Conservation (phyloP, 2,797 vertebrate genomes). For the Mormyrops attenuatus region DNA sequence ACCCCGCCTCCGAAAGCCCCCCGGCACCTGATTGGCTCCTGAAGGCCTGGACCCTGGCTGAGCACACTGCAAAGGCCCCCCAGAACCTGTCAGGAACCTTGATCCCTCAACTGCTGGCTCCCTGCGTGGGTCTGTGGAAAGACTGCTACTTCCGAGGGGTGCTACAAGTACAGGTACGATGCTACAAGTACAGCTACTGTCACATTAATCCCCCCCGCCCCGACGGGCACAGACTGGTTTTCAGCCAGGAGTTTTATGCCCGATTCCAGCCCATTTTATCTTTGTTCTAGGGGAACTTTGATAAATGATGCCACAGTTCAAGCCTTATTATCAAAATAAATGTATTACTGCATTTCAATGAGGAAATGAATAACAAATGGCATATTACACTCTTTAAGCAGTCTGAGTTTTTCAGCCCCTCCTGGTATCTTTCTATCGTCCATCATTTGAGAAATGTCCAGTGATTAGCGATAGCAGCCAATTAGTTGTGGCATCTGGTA, state of each 20-base stretch:
- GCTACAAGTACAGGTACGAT: constrained; percentile 74
- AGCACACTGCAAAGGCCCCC: constrained; percentile 28
- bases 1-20: constrained; percentile 64
- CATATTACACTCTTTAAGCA: neutral
- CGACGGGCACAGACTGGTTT: neutral
- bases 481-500: no score
- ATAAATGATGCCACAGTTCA: neutral
- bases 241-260: neutral
- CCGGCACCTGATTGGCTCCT: constrained; percentile 67
- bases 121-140: constrained; percentile 78
- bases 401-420: neutral
- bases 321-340: neutral
- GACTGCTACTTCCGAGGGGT: constrained; percentile 83
- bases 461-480: neutral
- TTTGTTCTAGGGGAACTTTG: neutral
- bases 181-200: constrained; percentile 15
- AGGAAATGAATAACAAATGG: neutral
- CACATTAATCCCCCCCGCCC: neutral
- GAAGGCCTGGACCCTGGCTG: constrained; percentile 48
- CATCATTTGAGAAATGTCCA: neutral
- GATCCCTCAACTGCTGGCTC: constrained; percentile 71
- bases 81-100: constrained; percentile 61
- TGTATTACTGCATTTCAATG: neutral
- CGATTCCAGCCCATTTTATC: neutral
- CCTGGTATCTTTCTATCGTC: neutral